Evolutionary conservation across 2,113 vertebrate species (phyloP).

Genomic region (Beaufortia kweichowensis): DNA sequence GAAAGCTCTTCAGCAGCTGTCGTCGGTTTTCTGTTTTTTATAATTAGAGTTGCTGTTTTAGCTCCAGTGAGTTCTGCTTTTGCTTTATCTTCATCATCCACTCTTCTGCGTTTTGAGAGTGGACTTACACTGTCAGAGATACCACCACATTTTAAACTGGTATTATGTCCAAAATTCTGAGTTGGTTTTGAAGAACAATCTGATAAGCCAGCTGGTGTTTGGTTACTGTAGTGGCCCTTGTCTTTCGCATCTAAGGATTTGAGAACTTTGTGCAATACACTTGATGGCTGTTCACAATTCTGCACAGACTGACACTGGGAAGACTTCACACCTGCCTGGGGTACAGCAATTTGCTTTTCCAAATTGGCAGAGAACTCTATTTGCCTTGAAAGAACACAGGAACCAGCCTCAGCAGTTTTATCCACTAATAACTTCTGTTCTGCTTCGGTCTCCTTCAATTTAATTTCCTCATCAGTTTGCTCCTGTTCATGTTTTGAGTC

Average conservation of each 20-base stretch:
- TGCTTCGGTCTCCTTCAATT: not conserved
- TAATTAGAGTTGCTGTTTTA: not conserved
- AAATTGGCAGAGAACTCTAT: slow-evolving; percentile 5
- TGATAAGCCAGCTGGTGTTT: slow-evolving; percentile 7
- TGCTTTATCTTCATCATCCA: slow-evolving; percentile 30
- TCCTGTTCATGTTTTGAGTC: not conserved
- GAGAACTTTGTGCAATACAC: slow-evolving; percentile 70
- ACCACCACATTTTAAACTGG: not conserved
- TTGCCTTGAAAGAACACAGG: slow-evolving; percentile 4
- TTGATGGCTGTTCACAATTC: slow-evolving; percentile 58
- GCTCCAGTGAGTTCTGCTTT: not conserved
- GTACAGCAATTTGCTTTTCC: slow-evolving; percentile 24
- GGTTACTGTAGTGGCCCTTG: slow-evolving; percentile 9
- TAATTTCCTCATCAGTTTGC: not conserved
- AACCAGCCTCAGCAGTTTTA: not conserved
- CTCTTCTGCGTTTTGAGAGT: slow-evolving; percentile 65
- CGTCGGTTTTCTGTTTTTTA: not conserved
- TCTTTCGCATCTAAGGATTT: slow-evolving; percentile 68
- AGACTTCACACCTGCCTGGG: not conserved
- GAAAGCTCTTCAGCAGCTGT: not conserved
- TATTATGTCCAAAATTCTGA: not conserved
- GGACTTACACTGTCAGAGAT: slow-evolving; percentile 43
- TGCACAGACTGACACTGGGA: not conserved
- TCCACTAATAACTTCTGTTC: slow-evolving; percentile 3
- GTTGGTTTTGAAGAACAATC: not conserved